phyloP scores from a whole-genome alignment of 2,113 vertebrate genomes.

The Okapia johnstoni region DNA sequence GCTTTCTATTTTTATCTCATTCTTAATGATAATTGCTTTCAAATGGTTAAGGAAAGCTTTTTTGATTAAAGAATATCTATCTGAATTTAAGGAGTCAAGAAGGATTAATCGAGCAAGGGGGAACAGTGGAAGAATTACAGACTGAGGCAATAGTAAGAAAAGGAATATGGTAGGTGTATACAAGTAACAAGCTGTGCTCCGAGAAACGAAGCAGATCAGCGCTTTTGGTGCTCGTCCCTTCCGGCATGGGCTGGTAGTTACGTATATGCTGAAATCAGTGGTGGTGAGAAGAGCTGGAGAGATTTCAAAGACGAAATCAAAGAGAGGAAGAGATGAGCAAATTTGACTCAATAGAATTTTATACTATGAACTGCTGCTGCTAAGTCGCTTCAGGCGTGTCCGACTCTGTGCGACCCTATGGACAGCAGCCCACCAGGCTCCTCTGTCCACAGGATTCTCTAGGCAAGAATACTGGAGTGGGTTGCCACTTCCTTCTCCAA shows the following conservation, averaged over 20 bases:
- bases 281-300: not conserved
- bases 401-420: too few species aligned
- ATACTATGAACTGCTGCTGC: not conserved
- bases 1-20: not conserved
- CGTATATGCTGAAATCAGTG: fast-evolving
- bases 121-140: not conserved
- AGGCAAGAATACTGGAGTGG: too few species aligned
- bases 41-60: not conserved
- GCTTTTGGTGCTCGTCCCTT: not conserved
- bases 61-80: not conserved
- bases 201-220: not conserved
- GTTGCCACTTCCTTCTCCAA: too few species aligned
- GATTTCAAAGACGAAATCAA: not conserved
- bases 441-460: too few species aligned
- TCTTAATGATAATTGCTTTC: not conserved
- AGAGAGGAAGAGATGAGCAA: not conserved
- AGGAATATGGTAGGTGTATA: fast-evolving
- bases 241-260: not conserved
- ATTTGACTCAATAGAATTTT: not conserved
- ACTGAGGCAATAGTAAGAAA: not conserved
- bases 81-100: not conserved
- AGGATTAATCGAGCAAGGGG: not conserved
- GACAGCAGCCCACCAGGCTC: too few species aligned
- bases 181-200: not conserved
- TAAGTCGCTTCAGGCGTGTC: too few species aligned